Evolutionary conservation across 2,888 invertebrate genomes (phyloP), one percentile per base, ranked within the genome.

Genomic region (Microctonus brassicae): DNA sequence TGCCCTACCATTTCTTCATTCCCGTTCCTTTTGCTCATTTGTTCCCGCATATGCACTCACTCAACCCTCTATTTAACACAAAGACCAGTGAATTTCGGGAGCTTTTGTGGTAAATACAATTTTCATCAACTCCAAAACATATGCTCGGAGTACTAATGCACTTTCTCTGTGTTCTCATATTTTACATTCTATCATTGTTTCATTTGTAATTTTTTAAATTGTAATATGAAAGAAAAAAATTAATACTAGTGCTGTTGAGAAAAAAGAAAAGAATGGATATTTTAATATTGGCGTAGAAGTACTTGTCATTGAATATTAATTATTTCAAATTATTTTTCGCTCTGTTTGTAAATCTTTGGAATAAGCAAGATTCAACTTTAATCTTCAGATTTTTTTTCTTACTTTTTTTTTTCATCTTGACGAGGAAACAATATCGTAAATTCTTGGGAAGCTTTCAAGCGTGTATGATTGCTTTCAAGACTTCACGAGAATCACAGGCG

Each of bases 391-490:
- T 22, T 10, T 20, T 63, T 24, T 11, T 4, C 9, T 34, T 7
- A 22, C 1, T 39, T 34, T 33, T 55, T 55, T 36, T 13, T 61
- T 36, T n/a, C 33, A 17, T 52, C 9, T 13, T 47, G 34, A 42
- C 34, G 72, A 61, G 34, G 42, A 57, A 58, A 61, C 36, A 66
- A 65, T 57, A 57, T 20, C 61, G 60, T 62, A 60, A 26, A 70
- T 65, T 65, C 70, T 29, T 33, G n/a, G 22, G 26, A 65, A 60
- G 65, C 52, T 55, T 63, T n/a, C 58, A n/a, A 36, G 52, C 34
- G 61, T 63, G n/a, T 63, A 53, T 62, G 26, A 36, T 61, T 47
- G 26, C 55, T 66, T 66, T 29, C 22, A 47, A 22, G 34, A 22
- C 13, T 67, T 67, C 24, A 42, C 47, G 47, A 20, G 47, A 47